Percentiles rank a stretch among this genome's conserved stretches.
phyloP scores from a whole-genome alignment of 2,888 invertebrate species.

The Pristionchus arcanus region DNA sequence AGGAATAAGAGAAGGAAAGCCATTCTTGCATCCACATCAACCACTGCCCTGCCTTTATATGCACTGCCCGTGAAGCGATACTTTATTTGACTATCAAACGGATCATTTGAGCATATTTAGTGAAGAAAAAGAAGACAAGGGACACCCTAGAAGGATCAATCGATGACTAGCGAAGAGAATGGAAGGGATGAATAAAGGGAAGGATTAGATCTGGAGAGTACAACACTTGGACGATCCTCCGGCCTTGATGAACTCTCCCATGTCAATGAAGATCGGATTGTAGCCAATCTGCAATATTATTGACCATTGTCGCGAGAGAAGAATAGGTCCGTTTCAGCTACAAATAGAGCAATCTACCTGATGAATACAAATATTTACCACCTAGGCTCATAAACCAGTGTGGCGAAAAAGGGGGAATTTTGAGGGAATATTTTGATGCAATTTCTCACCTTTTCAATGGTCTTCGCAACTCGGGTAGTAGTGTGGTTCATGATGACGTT shows the following conservation, averaged over 20 bases:
- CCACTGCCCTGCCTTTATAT: not conserved
- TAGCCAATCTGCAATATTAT: constrained; percentile 60
- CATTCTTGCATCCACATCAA: not conserved
- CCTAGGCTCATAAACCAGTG: not conserved
- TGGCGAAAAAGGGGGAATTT: not conserved
- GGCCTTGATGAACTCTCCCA: constrained; percentile 78
- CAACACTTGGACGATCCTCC: constrained; percentile 78
- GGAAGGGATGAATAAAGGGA: not conserved
- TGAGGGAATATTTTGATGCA: not conserved
- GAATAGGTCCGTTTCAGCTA: not conserved
- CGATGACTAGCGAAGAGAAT: constrained; percentile 11
- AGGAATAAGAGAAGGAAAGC: constrained; percentile 21
- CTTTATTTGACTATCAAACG: constrained; percentile 8
- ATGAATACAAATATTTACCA: not conserved
- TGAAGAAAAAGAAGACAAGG: not conserved
- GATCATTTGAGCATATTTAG: not conserved
- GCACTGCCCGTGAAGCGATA: not conserved
- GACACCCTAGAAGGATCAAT: constrained; percentile 33
- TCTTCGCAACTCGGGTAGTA: constrained; percentile 20
- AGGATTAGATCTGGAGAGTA: constrained; percentile 63
- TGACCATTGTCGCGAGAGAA: not conserved
- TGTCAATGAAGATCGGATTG: constrained; percentile 69
- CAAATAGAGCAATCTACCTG: not conserved
- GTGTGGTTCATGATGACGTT: constrained; percentile 74
- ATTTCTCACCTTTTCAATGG: constrained; percentile 43